phyloP scores from a whole-genome alignment of 37 sponge, comb jelly and placozoan genomes.

The Chondrosia reniformis region DNA sequence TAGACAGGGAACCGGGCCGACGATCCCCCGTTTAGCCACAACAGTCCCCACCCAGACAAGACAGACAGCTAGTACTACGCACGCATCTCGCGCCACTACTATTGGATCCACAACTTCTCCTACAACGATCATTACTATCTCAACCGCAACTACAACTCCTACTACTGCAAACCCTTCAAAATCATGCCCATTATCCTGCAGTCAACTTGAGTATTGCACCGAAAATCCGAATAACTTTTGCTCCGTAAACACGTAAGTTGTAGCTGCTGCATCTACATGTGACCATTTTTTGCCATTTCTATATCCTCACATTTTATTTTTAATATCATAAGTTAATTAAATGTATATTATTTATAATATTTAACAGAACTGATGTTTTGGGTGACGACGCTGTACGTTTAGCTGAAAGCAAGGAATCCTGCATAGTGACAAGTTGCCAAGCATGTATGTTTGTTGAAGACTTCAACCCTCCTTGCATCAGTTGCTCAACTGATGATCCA shows the following conservation, averaged over 20 bases:
- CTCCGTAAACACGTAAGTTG: slow-evolving; percentile 6
- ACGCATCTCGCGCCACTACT: too few species aligned
- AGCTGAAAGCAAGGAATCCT: background rate
- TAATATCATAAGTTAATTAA: background rate
- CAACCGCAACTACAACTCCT: too few species aligned
- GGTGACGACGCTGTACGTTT: background rate
- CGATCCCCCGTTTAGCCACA: background rate
- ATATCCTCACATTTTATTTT: background rate
- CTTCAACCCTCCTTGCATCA: background rate
- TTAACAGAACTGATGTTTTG: background rate
- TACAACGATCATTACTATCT: too few species aligned
- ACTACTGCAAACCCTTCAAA: too few species aligned
- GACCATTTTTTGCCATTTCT: background rate
- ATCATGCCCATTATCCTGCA: too few species aligned
- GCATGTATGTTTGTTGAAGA: slow-evolving; percentile 24
- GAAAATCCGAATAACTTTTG: slow-evolving; percentile 16
- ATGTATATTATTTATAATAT: background rate
- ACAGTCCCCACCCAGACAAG: too few species aligned
- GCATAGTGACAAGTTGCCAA: background rate
- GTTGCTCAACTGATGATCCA: background rate
- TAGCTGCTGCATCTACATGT: background rate
- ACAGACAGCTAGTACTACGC: too few species aligned
- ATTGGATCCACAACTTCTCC: too few species aligned
- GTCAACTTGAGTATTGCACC: background rate
- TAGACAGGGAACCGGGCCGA: slow-evolving; percentile 1